These are phyloP conservation scores for Spea hammondii DNA, from an alignment of 2,797 vertebrate species.

Conservation along the genomic window DNA sequence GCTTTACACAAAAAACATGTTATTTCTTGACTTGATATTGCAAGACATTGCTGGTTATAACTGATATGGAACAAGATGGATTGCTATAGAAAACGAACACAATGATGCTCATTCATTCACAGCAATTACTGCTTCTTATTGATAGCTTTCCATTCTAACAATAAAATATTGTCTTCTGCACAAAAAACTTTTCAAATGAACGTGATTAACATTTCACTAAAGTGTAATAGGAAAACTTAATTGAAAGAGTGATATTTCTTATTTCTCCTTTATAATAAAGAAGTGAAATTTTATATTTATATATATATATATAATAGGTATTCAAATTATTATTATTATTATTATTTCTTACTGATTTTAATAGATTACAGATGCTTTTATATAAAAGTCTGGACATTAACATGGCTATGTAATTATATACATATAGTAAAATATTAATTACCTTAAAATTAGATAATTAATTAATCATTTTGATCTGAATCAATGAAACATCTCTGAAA, in stretches of 20 bases:
- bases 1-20: slow-evolving; percentile 60
- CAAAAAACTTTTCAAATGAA: slow-evolving; percentile 76
- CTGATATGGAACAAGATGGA: slow-evolving; percentile 62
- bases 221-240: slow-evolving; percentile 68
- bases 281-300: no score
- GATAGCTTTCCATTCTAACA: slow-evolving; percentile 73
- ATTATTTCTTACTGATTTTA: no score
- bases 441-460: no score
- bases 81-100: slow-evolving; percentile 60
- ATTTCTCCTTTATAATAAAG: no score
- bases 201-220: slow-evolving; percentile 72
- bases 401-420: no score
- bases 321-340: no score
- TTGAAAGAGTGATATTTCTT: no score
- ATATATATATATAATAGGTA: no score
- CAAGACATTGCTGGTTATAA: slow-evolving; percentile 61
- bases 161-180: slow-evolving; percentile 70
- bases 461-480: no score
- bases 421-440: no score
- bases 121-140: slow-evolving; percentile 74
- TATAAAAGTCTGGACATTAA: no score
- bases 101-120: slow-evolving; percentile 65
- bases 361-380: no score
- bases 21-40: slow-evolving; percentile 60
- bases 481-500: background rate